Conservation (phyloP, 2,888 invertebrate species). For the Drosophila acutilabella region DNA sequence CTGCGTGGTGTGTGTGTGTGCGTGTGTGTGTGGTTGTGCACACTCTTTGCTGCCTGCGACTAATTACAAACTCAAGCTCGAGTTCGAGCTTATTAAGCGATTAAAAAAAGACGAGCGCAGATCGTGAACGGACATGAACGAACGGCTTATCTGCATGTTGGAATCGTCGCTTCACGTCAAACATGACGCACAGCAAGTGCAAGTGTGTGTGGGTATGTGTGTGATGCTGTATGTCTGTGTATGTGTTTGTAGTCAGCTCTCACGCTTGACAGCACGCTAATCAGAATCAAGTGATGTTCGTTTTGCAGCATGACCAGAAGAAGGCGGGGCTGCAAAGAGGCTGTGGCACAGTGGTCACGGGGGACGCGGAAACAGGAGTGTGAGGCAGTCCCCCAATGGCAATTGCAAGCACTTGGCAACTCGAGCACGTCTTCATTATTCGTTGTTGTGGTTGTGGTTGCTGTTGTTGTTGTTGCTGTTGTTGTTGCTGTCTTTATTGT, state of each 20-base stretch:
- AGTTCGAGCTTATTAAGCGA: constrained; percentile 72
- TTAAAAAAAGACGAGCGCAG: constrained; percentile 50
- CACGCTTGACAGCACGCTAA: constrained; percentile 84
- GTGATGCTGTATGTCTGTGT: constrained; percentile 8
- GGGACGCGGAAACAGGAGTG: background rate
- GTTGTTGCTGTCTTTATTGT: constrained; percentile 41
- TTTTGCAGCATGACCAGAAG: constrained; percentile 52
- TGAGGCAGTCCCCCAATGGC: constrained; percentile 25
- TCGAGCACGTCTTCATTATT: constrained; percentile 77
- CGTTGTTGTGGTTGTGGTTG: constrained; percentile 47
- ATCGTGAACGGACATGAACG: constrained; percentile 22
- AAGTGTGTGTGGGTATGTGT: constrained; percentile 33
- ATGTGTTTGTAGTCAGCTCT: constrained; percentile 65
- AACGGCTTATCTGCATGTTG: constrained; percentile 63
- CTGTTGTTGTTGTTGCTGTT: constrained; percentile 48
- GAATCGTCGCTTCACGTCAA: constrained; percentile 64
- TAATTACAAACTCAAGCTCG: constrained; percentile 63
- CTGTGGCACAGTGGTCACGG: background rate
- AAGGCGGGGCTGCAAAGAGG: no score
- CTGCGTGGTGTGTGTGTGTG: background rate
- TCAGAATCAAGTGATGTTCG: constrained; percentile 83
- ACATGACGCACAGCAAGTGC: constrained; percentile 57
- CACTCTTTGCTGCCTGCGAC: constrained; percentile 45
- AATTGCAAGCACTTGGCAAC: constrained; percentile 70
- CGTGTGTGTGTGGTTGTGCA: background rate